Conservation (phyloP, 2,888 invertebrate genomes). For the Ceratothoa steindachneri region DNA sequence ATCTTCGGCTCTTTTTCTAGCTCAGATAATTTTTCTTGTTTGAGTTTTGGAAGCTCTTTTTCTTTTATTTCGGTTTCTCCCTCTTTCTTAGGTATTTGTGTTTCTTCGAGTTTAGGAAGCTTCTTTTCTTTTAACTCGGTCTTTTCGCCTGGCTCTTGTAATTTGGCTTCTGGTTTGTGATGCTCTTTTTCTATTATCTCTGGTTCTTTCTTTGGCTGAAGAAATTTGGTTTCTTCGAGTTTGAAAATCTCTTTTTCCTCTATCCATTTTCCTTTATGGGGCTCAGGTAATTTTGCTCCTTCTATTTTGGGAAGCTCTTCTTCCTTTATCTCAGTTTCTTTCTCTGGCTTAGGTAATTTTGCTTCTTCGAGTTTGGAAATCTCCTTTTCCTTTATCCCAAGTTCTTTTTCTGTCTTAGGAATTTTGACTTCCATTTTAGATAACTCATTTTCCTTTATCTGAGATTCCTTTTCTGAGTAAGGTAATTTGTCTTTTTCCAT, state of each 20-base stretch:
- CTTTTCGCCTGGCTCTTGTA: neutral
- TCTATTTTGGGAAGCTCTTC: neutral
- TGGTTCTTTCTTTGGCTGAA: neutral
- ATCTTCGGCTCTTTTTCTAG: neutral
- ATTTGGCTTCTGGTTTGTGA: neutral
- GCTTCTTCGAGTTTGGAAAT: neutral
- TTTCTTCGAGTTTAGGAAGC: neutral
- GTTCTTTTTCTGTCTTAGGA: conserved; percentile 19
- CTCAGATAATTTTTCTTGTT: neutral
- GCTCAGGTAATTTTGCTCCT: neutral
- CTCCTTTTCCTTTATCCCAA: conserved; percentile 19
- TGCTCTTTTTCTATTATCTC: neutral
- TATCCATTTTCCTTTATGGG: neutral
- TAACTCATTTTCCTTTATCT: neutral
- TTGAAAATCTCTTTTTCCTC: neutral
- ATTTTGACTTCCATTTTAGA: conserved; percentile 25
- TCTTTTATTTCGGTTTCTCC: neutral
- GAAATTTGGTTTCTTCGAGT: too few species aligned
- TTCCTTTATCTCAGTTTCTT: neutral
- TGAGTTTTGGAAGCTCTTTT: neutral
- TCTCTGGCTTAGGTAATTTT: neutral
- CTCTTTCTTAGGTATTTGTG: neutral
- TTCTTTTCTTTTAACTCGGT: neutral
- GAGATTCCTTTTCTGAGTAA: neutral
- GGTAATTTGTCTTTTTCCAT: conserved; percentile 21